These are phyloP conservation scores for Teleogryllus occipitalis DNA, from an alignment of 1,140 invertebrate genomes.

Conservation along the genomic window DNA sequence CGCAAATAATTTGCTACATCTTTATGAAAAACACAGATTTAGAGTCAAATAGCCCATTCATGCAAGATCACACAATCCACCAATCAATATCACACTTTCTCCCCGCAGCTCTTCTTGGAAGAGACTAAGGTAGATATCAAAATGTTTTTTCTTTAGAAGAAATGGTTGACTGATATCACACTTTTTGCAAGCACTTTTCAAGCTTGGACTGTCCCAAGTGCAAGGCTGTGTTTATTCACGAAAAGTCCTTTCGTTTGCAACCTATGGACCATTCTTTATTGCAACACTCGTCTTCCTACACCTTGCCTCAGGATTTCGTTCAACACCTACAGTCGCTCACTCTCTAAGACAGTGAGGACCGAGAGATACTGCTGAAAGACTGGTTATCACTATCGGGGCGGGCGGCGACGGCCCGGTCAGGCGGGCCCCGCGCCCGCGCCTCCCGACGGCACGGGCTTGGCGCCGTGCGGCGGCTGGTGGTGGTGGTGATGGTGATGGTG, in stretches of 20 bases:
- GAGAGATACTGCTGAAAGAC: neutral
- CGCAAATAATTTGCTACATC: conserved; percentile 4
- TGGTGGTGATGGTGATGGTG: neutral
- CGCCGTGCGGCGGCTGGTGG: neutral
- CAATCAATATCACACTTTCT: neutral
- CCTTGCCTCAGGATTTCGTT: neutral
- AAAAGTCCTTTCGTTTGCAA: neutral
- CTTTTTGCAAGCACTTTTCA: neutral
- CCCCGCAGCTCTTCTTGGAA: neutral
- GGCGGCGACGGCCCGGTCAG: neutral
- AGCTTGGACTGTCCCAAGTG: neutral
- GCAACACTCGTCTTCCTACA: neutral
- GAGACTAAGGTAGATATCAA: conserved; percentile 4
- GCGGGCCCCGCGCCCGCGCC: too few species aligned
- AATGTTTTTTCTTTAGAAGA: conserved; percentile 1
- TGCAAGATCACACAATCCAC: neutral
- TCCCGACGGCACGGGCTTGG: neutral
- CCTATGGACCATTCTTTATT: neutral
- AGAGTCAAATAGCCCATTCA: neutral
- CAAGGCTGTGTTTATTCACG: neutral
- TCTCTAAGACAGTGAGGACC: neutral
- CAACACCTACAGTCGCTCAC: neutral
- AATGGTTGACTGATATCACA: neutral
- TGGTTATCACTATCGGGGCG: neutral
- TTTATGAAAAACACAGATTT: conserved; percentile 6